Evolutionary conservation across 2,113 vertebrate genomes (phyloP).

Genomic region (Bufo gargarizans): DNA sequence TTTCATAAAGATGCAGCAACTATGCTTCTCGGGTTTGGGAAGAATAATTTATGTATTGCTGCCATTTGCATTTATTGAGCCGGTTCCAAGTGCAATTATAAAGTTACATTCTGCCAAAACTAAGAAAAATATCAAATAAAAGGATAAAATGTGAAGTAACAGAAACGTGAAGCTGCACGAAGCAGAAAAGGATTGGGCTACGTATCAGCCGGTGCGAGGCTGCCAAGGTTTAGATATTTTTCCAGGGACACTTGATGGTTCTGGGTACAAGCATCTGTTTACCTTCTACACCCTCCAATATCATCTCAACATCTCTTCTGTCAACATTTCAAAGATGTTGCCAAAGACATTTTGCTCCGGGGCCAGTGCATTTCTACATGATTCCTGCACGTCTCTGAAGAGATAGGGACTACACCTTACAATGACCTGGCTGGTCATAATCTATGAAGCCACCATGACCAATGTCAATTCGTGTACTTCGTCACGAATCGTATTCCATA

Average conservation of each 20-base stretch:
- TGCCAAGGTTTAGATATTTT: conserved; percentile 13
- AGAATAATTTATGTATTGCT: conserved; percentile 20
- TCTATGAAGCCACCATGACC: too few relatives aligned
- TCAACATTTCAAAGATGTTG: neutral
- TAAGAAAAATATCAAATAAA: neutral
- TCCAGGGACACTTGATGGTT: conserved; percentile 15
- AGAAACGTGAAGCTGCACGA: neutral
- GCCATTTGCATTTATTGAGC: conserved; percentile 32
- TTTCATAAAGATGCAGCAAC: conserved; percentile 16
- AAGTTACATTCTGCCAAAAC: conserved; percentile 7
- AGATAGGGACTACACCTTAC: neutral
- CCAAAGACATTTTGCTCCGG: neutral
- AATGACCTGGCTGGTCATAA: neutral
- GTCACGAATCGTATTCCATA: too few relatives aligned
- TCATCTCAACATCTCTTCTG: neutral
- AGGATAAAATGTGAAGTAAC: neutral
- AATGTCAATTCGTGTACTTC: too few relatives aligned
- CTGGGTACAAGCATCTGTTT: conserved; percentile 23
- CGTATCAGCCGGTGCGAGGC: neutral
- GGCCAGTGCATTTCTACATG: neutral
- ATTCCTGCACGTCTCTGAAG: neutral
- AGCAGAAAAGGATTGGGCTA: neutral
- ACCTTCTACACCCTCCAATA: conserved; percentile 3
- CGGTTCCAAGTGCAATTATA: conserved; percentile 3
- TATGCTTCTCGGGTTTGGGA: neutral